Evolutionary conservation across 2,888 invertebrate species (phyloP).

Genomic region (Lydus trimaculatus): DNA sequence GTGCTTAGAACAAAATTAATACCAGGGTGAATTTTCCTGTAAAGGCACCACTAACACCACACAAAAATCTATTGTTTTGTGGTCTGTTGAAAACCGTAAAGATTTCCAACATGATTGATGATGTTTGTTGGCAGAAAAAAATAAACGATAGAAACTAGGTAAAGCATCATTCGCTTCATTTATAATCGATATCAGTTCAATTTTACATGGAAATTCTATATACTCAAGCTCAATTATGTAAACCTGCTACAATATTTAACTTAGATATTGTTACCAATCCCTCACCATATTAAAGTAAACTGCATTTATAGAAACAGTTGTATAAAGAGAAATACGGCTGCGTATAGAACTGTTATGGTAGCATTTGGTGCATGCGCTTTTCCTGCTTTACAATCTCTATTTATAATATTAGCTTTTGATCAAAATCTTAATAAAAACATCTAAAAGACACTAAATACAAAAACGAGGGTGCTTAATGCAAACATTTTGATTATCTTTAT

Average conservation of each 20-base stretch:
- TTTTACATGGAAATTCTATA: background rate
- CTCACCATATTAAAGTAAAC: no score
- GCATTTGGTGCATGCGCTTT: no score
- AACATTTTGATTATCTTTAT: background rate
- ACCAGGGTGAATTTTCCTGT: slow-evolving; percentile 10
- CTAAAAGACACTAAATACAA: background rate
- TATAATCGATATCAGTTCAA: background rate
- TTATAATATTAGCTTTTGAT: background rate
- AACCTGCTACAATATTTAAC: background rate
- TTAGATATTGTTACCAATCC: background rate
- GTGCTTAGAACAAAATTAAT: slow-evolving; percentile 11
- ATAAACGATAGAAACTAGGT: no score
- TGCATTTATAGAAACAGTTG: background rate
- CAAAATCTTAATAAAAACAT: background rate
- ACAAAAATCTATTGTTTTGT: slow-evolving; percentile 22
- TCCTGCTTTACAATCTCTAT: no score
- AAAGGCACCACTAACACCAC: background rate
- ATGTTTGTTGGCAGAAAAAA: no score
- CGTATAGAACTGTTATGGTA: no score
- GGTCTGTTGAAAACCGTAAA: slow-evolving; percentile 10
- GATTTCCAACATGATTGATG: slow-evolving; percentile 1
- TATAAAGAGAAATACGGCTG: no score
- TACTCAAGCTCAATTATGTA: background rate
- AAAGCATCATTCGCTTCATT: no score
- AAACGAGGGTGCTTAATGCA: background rate